These are phyloP conservation scores for Pristionchus exspectatus DNA, from an alignment of 2,888 invertebrate species.

Conservation along the genomic window DNA sequence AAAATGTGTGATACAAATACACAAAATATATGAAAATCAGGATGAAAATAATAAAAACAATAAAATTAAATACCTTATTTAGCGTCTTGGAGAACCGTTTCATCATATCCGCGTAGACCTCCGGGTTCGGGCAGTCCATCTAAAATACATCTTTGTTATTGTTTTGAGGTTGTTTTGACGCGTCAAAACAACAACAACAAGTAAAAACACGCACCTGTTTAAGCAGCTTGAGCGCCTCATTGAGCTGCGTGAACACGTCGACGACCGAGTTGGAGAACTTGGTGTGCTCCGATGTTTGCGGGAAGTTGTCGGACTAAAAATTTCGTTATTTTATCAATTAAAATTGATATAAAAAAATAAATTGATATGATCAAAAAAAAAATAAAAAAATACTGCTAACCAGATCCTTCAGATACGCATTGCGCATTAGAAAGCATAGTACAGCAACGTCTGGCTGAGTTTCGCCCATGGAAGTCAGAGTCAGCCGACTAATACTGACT, in stretches of 20 bases:
- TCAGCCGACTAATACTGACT: not conserved
- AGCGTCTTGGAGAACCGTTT: constrained; percentile 89
- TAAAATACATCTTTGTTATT: constrained; percentile 81
- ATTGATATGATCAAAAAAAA: too few relatives aligned
- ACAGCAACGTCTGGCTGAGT: not conserved
- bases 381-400: not conserved
- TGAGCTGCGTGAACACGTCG: constrained; percentile 98
- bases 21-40: too few relatives aligned
- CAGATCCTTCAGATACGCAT: not conserved
- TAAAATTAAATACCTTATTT: constrained; percentile 68
- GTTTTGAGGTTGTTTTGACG: not conserved
- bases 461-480: not conserved
- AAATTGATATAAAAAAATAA: too few relatives aligned
- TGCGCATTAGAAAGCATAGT: not conserved
- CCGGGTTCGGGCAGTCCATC: constrained; percentile 98
- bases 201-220: constrained; percentile 65
- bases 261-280: constrained; percentile 99
- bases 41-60: not conserved
- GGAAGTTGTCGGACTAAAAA: constrained; percentile 86
- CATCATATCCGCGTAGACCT: constrained; percentile 99
- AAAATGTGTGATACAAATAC: too few relatives aligned
- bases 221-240: constrained; percentile 99
- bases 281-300: constrained; percentile 98
- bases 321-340: constrained; percentile 49
- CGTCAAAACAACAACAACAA: not conserved